Conservation (phyloP, 2,888 invertebrate genomes). For the Incurvaria masculella region DNA sequence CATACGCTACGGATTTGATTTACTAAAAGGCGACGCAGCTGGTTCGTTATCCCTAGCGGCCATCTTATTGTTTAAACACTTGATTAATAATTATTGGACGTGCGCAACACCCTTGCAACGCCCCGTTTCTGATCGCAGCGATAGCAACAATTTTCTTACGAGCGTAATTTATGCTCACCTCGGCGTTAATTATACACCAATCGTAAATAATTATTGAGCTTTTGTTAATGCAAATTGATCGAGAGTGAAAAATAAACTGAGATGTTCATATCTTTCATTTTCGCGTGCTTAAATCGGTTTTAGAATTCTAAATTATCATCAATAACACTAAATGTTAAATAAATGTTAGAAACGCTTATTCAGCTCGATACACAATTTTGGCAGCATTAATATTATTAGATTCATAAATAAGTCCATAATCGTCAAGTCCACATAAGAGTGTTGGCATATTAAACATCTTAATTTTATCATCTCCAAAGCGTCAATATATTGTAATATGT, state of each 20-base stretch:
- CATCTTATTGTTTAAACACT: neutral
- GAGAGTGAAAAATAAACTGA: neutral
- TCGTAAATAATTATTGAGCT: neutral
- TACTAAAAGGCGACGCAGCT: neutral
- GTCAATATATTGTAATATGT: conserved; percentile 53
- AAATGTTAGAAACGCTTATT: too few relatives aligned
- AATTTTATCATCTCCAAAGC: conserved; percentile 51
- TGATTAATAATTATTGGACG: neutral
- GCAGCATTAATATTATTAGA: too few relatives aligned
- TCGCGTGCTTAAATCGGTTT: too few relatives aligned
- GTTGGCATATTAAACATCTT: conserved; percentile 26
- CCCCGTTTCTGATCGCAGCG: neutral
- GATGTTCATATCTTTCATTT: too few relatives aligned
- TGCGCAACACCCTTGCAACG: neutral
- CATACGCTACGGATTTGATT: neutral
- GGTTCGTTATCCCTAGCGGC: neutral
- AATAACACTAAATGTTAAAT: too few relatives aligned
- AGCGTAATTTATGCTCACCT: neutral
- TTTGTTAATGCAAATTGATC: neutral
- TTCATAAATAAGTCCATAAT: neutral
- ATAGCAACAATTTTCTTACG: neutral
- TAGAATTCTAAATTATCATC: too few relatives aligned
- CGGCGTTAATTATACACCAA: neutral
- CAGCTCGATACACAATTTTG: too few relatives aligned
- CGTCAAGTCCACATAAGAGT: neutral